Base-by-base conservation (phyloP, 2,113 vertebrate genomes). In the Cichladusa arquata region DNA sequence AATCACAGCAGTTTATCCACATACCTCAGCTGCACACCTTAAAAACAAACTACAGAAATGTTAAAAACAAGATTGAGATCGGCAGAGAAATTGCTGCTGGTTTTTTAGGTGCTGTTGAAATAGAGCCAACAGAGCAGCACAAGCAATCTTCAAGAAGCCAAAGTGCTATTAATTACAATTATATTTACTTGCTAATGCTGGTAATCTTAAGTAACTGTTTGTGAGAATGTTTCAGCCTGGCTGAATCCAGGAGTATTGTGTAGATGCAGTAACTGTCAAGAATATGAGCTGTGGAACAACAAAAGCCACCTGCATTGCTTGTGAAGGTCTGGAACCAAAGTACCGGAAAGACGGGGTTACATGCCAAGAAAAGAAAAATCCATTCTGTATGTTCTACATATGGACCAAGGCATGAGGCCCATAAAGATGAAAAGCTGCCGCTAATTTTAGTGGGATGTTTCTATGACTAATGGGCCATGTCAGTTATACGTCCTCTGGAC, bases 211-310 rank as follows among this genome's bases (percentile, higher is more conserved):
- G 89, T 97, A 93, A 97, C 97, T 97, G 98, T 97, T 97, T 98
- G 97, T 97, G 96, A 98, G 97, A 98, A 97, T 94, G 95, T 95
- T 97, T 97, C 96, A 96, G 96, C 91, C 97, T 98, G 97, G 96
- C 96, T 91, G 91, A 96, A 97, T 97, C 93, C 86, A 97, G 95
- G 95, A 97, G 89, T 97, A 97, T 97, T 96, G 95, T 97, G 96
- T 97, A 97, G 97, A 97, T 97, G 96, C 79, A 97, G 97, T 95
- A 98, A 97, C 98, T 98, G 98, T 98, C 98, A 98, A 95, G 97
- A 97, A 98, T 98, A 98, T 94, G 98, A 98, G 97, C 98, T 98
- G 98, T 97, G 97, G 95, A 96, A 96, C 97, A 98, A 98, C 97
- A 97, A 87, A 97, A 98, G 97, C 98, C 98, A 98, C 98, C 98